These are phyloP conservation scores for Vimba vimba DNA, from an alignment of 2,113 vertebrate species.

Conservation along the genomic window DNA sequence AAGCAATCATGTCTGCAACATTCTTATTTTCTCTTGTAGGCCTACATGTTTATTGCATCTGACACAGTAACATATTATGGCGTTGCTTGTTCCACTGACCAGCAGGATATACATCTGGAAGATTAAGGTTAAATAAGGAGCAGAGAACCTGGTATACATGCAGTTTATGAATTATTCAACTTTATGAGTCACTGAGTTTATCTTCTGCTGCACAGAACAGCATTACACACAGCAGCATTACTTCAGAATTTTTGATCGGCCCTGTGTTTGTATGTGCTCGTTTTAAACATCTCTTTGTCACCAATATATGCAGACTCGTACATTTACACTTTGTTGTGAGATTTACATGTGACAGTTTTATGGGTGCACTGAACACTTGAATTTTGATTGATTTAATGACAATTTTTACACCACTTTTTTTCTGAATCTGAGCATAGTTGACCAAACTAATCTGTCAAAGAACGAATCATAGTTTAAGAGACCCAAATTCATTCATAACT, in stretches of 20 bases:
- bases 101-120: constrained; percentile 19
- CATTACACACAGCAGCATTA: constrained; percentile 28
- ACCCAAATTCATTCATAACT: not conserved
- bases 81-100: not conserved
- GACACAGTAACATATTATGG: not conserved
- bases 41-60: not conserved
- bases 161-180: constrained; percentile 53
- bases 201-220: constrained; percentile 30
- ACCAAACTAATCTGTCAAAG: not conserved
- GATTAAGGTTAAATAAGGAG: constrained; percentile 40
- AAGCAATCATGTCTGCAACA: not conserved
- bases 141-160: constrained; percentile 35
- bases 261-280: not conserved
- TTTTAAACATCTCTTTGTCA: not conserved
- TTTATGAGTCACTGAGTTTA: constrained; percentile 56
- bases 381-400: not conserved
- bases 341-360: not conserved
- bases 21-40: not conserved
- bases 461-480: not conserved
- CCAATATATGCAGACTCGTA: not conserved
- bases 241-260: constrained; percentile 30
- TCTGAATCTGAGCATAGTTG: not conserved
- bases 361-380: not conserved
- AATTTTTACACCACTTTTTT: not conserved
- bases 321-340: not conserved